These are phyloP conservation scores for Lepidochrysops patricia DNA, from an alignment of 2,888 invertebrate genomes.

Conservation along the genomic window DNA sequence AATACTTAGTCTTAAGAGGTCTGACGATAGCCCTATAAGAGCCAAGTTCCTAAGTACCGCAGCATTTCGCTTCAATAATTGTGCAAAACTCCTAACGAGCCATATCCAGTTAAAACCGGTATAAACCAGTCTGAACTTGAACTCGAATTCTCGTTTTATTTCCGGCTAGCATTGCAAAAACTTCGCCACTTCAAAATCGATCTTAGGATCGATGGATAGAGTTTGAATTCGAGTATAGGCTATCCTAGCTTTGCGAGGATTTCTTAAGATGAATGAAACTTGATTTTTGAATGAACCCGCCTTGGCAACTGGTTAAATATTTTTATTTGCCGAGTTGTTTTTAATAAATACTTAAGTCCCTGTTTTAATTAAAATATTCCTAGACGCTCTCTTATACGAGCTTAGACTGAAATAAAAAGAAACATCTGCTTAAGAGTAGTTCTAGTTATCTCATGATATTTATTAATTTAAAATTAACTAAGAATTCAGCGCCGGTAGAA, in stretches of 20 bases:
- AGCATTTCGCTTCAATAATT: background rate
- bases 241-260: slow-evolving; percentile 4
- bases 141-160: slow-evolving; percentile 20
- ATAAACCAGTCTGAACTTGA: slow-evolving; percentile 23
- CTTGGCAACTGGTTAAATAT: background rate
- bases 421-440: too few species aligned
- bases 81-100: background rate
- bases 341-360: slow-evolving; percentile 1
- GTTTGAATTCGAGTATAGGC: background rate
- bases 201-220: background rate
- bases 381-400: background rate
- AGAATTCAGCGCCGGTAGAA: too few species aligned
- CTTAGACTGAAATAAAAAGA: background rate
- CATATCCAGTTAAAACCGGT: slow-evolving; percentile 20
- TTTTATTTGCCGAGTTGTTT: slow-evolving; percentile 3
- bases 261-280: slow-evolving; percentile 12
- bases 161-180: slow-evolving; percentile 2
- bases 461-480: too few species aligned
- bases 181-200: background rate
- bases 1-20: too few species aligned
- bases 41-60: background rate
- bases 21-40: too few species aligned
- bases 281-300: slow-evolving; percentile 6
- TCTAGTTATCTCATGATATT: too few species aligned
- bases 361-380: background rate